Percentiles rank a stretch among this genome's conserved stretches.
Evolutionary conservation across 2,797 vertebrate genomes (phyloP).

Genomic region (Hydrolagus colliei): DNA sequence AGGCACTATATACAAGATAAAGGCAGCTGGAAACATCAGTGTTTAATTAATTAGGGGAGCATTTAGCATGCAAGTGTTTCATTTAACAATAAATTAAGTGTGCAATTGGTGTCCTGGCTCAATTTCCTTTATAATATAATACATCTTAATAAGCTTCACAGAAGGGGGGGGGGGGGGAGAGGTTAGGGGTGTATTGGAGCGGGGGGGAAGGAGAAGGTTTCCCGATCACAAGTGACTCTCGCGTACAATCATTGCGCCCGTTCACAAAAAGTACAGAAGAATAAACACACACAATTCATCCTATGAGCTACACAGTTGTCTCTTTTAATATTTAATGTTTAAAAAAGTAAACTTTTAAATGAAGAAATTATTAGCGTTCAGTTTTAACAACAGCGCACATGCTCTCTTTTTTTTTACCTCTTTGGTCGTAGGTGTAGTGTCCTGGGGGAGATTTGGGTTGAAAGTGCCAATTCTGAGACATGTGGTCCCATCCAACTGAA

Average conservation of each 20-base stretch:
- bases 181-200: no score
- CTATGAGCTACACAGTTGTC: no score
- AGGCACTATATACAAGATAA: no score
- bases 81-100: no score
- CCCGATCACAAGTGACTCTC: not conserved
- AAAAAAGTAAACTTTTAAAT: not conserved
- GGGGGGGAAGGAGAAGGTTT: not conserved
- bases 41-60: no score
- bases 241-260: not conserved
- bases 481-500: not conserved
- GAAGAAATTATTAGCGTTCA: not conserved
- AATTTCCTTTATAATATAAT: no score
- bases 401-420: not conserved
- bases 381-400: not conserved
- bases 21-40: no score
- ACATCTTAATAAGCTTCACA: no score
- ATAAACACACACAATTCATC: not conserved
- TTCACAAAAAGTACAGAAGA: not conserved
- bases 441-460: not conserved
- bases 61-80: no score
- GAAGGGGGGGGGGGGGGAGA: no score
- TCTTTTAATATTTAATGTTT: not conserved
- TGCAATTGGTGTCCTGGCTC: no score
- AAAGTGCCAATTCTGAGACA: not conserved
- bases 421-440: constrained; percentile 7